These are phyloP conservation scores for Myoxocephalus aenaeus DNA, from an alignment of 2,797 vertebrate species.

Conservation along the genomic window DNA sequence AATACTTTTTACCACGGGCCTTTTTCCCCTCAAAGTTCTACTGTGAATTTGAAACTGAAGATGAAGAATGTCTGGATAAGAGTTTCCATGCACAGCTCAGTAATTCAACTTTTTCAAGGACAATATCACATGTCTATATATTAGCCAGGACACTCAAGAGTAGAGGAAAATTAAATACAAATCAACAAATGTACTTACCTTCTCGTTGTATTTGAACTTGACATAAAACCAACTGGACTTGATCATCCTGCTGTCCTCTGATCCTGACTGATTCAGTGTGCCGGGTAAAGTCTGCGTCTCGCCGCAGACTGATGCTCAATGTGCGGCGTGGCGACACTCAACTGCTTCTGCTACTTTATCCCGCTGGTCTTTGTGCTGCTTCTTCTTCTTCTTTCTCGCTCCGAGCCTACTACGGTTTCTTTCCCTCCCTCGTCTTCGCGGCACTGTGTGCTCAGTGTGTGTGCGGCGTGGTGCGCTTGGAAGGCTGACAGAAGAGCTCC, in stretches of 20 bases:
- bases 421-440: slow-evolving; percentile 58
- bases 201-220: slow-evolving; percentile 98
- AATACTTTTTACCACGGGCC: slow-evolving; percentile 41
- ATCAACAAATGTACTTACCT: slow-evolving; percentile 85
- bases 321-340: slow-evolving; percentile 15
- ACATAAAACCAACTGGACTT: slow-evolving; percentile 99
- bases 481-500: slow-evolving; percentile 88
- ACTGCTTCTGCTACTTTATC: slow-evolving; percentile 59
- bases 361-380: slow-evolving; percentile 41
- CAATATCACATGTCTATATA: slow-evolving; percentile 12
- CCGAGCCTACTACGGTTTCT: slow-evolving; percentile 60
- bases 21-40: background rate
- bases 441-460: slow-evolving; percentile 16
- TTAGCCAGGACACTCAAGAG: background rate
- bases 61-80: slow-evolving; percentile 26
- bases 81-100: slow-evolving; percentile 2
- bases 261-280: slow-evolving; percentile 47
- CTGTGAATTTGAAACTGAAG: slow-evolving; percentile 38
- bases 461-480: slow-evolving; percentile 77
- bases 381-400: slow-evolving; percentile 40
- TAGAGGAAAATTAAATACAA: background rate
- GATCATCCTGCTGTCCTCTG: slow-evolving; percentile 86
- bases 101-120: slow-evolving; percentile 20
- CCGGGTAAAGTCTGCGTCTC: slow-evolving; percentile 32
- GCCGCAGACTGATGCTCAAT: slow-evolving; percentile 25